Base-by-base conservation (phyloP, 2,888 invertebrate species). In the Pseudolycoriella hygida region DNA sequence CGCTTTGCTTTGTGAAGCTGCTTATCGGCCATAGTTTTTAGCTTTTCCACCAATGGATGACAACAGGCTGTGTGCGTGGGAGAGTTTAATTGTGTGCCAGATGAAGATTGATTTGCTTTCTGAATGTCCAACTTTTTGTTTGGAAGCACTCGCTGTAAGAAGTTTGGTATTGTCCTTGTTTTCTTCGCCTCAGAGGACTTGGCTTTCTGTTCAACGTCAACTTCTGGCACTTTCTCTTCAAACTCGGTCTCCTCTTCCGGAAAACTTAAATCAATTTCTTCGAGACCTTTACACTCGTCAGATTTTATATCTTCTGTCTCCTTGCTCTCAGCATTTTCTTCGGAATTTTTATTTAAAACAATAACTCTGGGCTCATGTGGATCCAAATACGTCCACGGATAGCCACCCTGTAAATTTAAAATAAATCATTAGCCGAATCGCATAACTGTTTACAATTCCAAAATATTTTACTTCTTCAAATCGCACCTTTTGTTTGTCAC, bases 371-470 rank as follows among this genome's bases (percentile, higher is more conserved):
- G 57, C 47, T 66, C 67, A 50, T 64, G 57, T 3, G 61, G 59
- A 30, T 65, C 65, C 17, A 77, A 60, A 62, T 83, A 76, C 12
- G 85, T 84, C 82, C 84, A 85, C 53, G 85, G 85, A 58, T 85
- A 85, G 40, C 76, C 77, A 50, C 85, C 85, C 58, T 73, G 25
- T 2, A 47, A 45, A 34, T 34, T 14, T 30, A 34, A 39, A 15
- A 39, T 39, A 37, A 8, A n/a, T 25, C 8, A 25, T 39, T 39
- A 39, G 10, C 17, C 11, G 11, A 39, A 15, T 15, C 17, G n/a
- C n/a, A 15, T 37, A 37, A 8, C n/a, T 6, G 11, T 8, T 12
- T 15, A 5, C 3, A 37, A 5, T 37, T 4, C n/a, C 3, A 37
- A 15, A 14, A 37, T 12, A 37, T 37, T 37, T 37, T 37, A 37